Conservation (phyloP, 2,797 vertebrate species). For the Microctenopoma lineatum region DNA sequence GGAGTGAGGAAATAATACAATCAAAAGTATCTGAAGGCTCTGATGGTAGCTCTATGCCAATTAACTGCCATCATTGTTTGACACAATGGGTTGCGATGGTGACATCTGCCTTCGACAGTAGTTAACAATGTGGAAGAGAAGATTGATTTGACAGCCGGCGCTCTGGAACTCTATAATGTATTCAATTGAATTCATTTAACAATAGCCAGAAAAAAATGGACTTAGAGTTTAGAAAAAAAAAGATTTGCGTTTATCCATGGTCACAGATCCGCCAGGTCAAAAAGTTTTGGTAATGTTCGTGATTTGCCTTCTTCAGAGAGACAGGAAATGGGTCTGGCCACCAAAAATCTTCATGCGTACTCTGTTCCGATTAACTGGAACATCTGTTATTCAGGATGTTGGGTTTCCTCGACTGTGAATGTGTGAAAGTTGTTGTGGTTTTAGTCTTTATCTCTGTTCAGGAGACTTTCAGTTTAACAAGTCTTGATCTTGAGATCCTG, state of each 20-base stretch:
- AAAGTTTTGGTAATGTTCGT: too few relatives aligned
- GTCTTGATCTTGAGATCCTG: neutral
- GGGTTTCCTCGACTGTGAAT: slow-evolving; percentile 22
- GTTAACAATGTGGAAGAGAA: slow-evolving; percentile 42
- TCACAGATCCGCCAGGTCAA: too few relatives aligned
- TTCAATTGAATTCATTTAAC: slow-evolving; percentile 51
- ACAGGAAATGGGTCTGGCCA: slow-evolving; percentile 40
- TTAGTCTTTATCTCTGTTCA: slow-evolving; percentile 12
- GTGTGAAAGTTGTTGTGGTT: slow-evolving; percentile 1
- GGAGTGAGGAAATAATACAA: slow-evolving; percentile 33
- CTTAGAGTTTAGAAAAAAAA: slow-evolving; percentile 10
- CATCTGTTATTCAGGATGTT: slow-evolving; percentile 18
- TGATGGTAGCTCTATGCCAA: slow-evolving; percentile 52
- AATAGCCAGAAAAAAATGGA: slow-evolving; percentile 28
- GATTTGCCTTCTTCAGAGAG: slow-evolving; percentile 15
- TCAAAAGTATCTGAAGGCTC: slow-evolving; percentile 56
- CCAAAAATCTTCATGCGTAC: slow-evolving; percentile 20
- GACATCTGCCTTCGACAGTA: slow-evolving; percentile 47
- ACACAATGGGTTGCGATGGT: slow-evolving; percentile 55
- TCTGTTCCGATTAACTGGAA: slow-evolving; percentile 19
- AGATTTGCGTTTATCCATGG: neutral
- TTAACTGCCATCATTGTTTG: slow-evolving; percentile 61
- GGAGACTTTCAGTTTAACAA: slow-evolving; percentile 5
- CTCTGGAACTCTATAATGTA: slow-evolving; percentile 31
- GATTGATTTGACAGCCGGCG: slow-evolving; percentile 50